Conservation (phyloP, 2,797 vertebrate genomes). For the Clarias pachynema region DNA sequence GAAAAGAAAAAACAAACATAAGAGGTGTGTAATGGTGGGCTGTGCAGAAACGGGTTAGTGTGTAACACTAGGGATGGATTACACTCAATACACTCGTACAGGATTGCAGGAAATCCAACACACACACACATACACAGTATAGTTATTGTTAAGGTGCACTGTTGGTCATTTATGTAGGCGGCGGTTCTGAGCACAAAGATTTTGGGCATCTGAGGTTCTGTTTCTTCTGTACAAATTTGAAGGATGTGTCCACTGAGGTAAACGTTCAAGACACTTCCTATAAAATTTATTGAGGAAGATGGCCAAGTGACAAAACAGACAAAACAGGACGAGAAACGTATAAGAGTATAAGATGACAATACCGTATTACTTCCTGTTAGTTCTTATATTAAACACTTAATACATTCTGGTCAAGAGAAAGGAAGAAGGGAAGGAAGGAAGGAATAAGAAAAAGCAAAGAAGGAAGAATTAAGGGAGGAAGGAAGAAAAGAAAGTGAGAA, state of each 20-base stretch:
- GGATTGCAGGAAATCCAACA: background rate
- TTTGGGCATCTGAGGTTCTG: background rate
- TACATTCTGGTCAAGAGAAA: background rate
- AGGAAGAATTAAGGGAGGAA: background rate
- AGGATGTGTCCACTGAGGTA: background rate
- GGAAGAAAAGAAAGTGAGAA: background rate
- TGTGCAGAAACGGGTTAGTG: background rate
- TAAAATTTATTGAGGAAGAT: too few species aligned
- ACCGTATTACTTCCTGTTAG: too few species aligned
- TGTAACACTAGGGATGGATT: background rate
- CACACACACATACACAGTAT: background rate
- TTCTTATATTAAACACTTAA: too few species aligned
- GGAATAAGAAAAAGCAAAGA: background rate
- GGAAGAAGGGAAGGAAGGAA: background rate
- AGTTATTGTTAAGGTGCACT: background rate
- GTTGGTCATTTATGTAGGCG: background rate
- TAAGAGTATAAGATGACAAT: too few species aligned
- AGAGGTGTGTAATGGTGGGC: background rate
- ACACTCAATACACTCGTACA: too few species aligned
- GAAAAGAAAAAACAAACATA: background rate
- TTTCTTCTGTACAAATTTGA: background rate
- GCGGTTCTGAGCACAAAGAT: background rate
- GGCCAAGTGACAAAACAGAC: too few species aligned
- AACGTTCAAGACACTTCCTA: too few species aligned
- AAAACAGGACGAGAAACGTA: too few species aligned